These are phyloP conservation scores for Paracanthobrama guichenoti DNA, from an alignment of 2,113 vertebrate genomes.

Conservation along the genomic window DNA sequence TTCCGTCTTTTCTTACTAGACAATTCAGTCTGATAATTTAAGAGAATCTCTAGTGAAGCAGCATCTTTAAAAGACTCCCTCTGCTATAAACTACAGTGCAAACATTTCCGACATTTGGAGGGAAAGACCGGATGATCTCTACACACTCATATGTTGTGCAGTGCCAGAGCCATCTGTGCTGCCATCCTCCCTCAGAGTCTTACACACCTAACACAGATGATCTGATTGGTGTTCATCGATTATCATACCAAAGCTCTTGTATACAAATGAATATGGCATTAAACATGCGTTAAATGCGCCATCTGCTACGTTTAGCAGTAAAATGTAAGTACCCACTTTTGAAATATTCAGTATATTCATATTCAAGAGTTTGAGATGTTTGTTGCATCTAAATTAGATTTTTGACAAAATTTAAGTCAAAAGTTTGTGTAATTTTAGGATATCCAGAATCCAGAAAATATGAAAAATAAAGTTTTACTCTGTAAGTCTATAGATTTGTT, in stretches of 20 bases:
- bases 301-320: not conserved
- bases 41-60: not conserved
- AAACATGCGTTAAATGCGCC: not conserved
- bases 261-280: not conserved
- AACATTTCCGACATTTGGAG: conserved; percentile 24
- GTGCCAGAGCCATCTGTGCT: conserved; percentile 52
- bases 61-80: not conserved
- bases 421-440: not conserved
- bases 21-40: not conserved
- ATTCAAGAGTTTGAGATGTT: not conserved
- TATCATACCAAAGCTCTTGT: not conserved
- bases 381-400: not conserved
- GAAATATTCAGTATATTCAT: not conserved
- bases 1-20: not conserved
- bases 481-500: too few relatives aligned
- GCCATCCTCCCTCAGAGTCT: conserved; percentile 35
- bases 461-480: not conserved
- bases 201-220: not conserved
- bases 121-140: conserved; percentile 34
- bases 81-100: conserved; percentile 15
- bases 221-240: not conserved
- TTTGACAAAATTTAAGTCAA: not conserved
- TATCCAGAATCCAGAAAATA: not conserved
- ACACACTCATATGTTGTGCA: conserved; percentile 35
- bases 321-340: not conserved